Base-by-base conservation (phyloP, 2,797 vertebrate species). In the Lates japonicus region DNA sequence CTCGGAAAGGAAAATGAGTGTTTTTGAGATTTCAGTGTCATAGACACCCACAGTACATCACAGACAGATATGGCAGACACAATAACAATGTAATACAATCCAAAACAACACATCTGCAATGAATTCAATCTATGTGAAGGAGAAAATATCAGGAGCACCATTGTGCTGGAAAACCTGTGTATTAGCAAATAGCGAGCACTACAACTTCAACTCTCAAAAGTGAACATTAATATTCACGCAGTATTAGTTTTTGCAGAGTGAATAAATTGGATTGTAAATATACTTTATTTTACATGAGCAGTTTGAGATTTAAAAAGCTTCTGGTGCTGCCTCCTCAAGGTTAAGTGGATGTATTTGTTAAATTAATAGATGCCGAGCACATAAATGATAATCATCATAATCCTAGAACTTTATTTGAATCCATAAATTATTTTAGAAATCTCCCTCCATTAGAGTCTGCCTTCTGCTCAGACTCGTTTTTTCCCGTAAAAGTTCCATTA, bases 391-490 rank as follows among this genome's bases (percentile, higher is more conserved):
- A 61, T 61, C 19, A 72, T 74, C 48, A 49, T 31, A 46, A 66
- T 61, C 68, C 35, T 3, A 25, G 54, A 37, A 74, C 63, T 75
- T 83, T 80, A 79, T 79, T 83, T 80, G 25, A 80, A 68, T 59
- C 61, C 22, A 61, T 83, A 75, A 74, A 80, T 76, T 33, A 51
- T 57, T 57, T 71, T n/a, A 20, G 52, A 59, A 70, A 72, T 16
- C 64, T 48, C 17, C 1, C 3, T 39, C 39, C 31, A 22, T 41
- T 33, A 80, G 7, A 58, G 25, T 0, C 35, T 1, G 14, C 37
- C 8, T 54, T 75, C 65, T 77, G 48, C 54, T 65, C 25, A 20
- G 52, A 74, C 48, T 49, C 11, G 19, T n/a, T 39, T 59, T 12
- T 22, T 10, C 31, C 17, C 11, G 22, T 70, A 70, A 69, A 74